Percentiles rank a stretch among this genome's conserved stretches.
phyloP scores from a whole-genome alignment of 2,113 vertebrate genomes.

The Corythornis cristatus region DNA sequence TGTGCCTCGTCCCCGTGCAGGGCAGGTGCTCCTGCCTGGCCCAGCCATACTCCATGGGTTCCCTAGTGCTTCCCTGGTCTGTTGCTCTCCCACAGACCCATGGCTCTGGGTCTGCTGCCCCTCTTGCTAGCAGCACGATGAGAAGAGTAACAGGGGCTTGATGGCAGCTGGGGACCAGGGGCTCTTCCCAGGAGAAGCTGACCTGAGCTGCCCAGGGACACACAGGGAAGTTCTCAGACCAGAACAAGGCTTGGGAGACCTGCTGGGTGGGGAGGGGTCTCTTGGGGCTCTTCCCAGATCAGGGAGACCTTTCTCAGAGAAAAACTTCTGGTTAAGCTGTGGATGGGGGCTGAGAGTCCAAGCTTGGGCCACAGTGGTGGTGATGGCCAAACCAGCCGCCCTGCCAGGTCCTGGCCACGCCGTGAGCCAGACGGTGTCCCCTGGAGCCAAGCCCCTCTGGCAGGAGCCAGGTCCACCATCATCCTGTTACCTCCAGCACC shows the following conservation, averaged over 20 bases:
- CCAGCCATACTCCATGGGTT: accelerated
- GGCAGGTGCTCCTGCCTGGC: accelerated
- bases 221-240: accelerated
- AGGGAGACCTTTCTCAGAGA: not conserved
- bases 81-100: not conserved
- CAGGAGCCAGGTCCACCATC: not conserved
- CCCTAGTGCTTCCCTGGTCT: not conserved
- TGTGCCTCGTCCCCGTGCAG: accelerated
- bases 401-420: not conserved
- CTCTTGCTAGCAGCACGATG: not conserved
- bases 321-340: not conserved
- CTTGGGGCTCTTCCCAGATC: not conserved
- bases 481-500: not conserved
- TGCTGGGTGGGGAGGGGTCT: not conserved
- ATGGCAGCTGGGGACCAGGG: not conserved
- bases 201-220: not conserved
- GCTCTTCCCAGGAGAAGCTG: not conserved
- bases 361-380: not conserved
- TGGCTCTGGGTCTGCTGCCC: accelerated
- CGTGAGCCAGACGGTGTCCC: accelerated
- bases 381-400: accelerated
- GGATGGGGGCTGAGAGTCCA: not conserved
- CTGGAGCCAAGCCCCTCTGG: accelerated
- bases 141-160: not conserved
- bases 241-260: not conserved